Evolutionary conservation across 2,888 invertebrate species (phyloP).

Genomic region (Cloeon dipterum): DNA sequence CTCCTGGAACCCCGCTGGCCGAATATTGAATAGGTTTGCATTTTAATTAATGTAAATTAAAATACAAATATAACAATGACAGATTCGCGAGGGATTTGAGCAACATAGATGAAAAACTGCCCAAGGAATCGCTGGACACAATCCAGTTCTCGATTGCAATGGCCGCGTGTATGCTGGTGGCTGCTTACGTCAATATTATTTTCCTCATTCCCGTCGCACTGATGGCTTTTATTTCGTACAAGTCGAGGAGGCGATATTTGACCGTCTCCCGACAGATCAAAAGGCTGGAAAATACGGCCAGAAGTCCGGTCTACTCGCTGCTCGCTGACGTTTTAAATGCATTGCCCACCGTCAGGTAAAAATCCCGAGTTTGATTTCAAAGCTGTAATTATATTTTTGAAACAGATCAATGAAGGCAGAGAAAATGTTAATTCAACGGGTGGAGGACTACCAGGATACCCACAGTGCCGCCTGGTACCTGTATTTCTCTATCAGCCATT

Average conservation of each 20-base stretch:
- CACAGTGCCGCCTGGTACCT: conserved; percentile 48
- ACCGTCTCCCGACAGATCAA: conserved; percentile 48
- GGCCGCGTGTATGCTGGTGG: conserved; percentile 11
- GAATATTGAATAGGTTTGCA: not conserved
- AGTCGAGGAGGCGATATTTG: conserved; percentile 40
- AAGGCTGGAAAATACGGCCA: conserved; percentile 37
- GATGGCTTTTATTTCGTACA: conserved; percentile 36
- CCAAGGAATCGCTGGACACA: conserved; percentile 33
- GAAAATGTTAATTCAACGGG: conserved; percentile 23
- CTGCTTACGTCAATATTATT: conserved; percentile 6
- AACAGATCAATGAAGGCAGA: conserved; percentile 54
- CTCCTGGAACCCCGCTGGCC: conserved; percentile 44
- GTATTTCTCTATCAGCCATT: conserved; percentile 33
- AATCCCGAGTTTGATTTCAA: too few species aligned
- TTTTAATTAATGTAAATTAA: too few species aligned
- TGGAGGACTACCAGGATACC: conserved; percentile 25
- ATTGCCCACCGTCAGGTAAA: conserved; percentile 65
- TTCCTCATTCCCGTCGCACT: conserved; percentile 15
- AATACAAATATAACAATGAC: too few species aligned
- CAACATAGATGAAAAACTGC: conserved; percentile 47
- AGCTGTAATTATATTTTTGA: too few species aligned
- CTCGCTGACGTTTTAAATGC: conserved; percentile 71
- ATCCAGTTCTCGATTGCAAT: conserved; percentile 27
- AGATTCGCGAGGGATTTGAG: conserved; percentile 71
- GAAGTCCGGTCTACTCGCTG: conserved; percentile 82